Conservation (phyloP, 2,113 vertebrate species). For the Nannospalax galili region DNA sequence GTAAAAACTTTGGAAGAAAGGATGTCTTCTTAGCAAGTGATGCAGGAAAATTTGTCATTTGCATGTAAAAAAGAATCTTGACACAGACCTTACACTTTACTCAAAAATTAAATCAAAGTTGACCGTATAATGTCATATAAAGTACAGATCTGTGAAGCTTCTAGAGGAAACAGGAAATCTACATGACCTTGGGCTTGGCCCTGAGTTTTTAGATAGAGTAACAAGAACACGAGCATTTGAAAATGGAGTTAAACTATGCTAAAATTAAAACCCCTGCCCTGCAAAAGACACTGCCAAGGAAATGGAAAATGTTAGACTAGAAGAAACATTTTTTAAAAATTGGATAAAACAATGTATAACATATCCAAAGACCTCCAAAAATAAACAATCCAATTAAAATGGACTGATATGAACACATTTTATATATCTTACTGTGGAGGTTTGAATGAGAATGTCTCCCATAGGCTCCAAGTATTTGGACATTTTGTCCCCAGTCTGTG, state of each 20-base stretch:
- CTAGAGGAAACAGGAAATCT: background rate
- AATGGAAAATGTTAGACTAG: background rate
- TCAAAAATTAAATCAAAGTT: background rate
- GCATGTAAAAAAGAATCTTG: constrained; percentile 39
- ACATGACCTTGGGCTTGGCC: background rate
- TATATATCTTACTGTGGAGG: too few species aligned
- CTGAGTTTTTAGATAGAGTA: background rate
- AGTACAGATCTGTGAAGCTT: background rate
- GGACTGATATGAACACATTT: background rate
- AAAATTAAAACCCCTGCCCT: background rate
- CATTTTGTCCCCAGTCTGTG: too few species aligned
- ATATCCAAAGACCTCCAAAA: background rate
- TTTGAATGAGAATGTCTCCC: too few species aligned
- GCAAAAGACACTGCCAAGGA: background rate
- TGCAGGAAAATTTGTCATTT: background rate
- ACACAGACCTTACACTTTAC: background rate
- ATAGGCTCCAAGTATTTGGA: too few species aligned
- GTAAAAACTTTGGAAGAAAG: constrained; percentile 2
- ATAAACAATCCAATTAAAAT: background rate
- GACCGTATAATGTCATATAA: background rate
- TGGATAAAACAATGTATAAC: background rate
- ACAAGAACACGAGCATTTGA: background rate
- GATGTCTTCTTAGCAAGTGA: background rate
- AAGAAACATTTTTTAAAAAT: background rate
- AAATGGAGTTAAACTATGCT: constrained; percentile 20